Evolutionary conservation across 2,113 vertebrate species (phyloP).

Genomic region (Eonycteris spelaea): DNA sequence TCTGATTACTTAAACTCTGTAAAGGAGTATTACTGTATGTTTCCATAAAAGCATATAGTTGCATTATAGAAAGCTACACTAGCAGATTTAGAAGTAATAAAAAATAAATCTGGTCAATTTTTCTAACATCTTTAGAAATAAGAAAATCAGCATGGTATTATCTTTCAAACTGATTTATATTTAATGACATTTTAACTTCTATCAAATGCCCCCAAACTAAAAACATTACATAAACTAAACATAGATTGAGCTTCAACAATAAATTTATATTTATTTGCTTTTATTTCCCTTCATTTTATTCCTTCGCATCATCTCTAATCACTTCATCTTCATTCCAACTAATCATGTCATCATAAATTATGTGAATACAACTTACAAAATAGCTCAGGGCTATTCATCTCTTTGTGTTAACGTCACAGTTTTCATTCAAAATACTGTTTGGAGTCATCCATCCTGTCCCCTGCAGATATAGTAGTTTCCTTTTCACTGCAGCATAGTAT

Average conservation of each 20-base stretch:
- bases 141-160: neutral
- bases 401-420: neutral
- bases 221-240: neutral
- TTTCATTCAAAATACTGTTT: neutral
- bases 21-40: neutral
- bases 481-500: neutral
- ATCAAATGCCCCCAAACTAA: neutral
- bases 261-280: neutral
- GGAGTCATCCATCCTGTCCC: neutral
- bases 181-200: neutral
- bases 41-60: neutral
- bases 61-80: neutral
- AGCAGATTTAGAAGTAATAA: neutral
- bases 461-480: neutral
- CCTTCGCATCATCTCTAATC: neutral
- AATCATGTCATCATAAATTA: neutral
- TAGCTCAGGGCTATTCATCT: neutral
- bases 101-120: neutral
- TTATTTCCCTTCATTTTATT: neutral
- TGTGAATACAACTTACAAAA: neutral
- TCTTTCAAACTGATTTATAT: neutral
- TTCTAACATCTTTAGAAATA: conserved; percentile 3
- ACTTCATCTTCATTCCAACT: neutral
- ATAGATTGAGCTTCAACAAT: neutral
- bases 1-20: neutral